Evolutionary conservation across 2,113 vertebrate genomes (phyloP).

Genomic region (Lamprotornis superbus): DNA sequence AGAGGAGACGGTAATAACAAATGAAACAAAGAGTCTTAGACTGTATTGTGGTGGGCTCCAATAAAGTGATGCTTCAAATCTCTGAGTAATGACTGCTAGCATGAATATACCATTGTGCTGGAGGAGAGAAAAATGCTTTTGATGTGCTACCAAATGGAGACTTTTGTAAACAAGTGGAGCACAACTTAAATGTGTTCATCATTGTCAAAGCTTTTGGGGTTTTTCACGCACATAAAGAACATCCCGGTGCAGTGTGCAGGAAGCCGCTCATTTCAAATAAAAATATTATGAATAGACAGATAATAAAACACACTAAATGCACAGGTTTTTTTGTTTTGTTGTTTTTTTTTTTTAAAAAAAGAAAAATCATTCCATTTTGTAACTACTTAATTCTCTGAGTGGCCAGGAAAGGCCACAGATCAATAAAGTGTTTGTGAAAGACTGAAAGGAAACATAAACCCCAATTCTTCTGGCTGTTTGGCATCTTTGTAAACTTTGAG

Average conservation of each 20-base stretch:
- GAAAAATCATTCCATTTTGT: conserved; percentile 43
- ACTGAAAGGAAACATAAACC: conserved; percentile 79
- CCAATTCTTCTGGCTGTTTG: conserved; percentile 77
- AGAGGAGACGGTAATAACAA: conserved; percentile 54
- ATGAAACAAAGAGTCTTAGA: conserved; percentile 66
- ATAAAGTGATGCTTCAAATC: conserved; percentile 72
- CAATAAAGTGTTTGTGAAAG: conserved; percentile 74
- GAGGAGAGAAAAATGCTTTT: conserved; percentile 71
- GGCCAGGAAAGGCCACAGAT: conserved; percentile 69
- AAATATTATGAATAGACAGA: conserved; percentile 66
- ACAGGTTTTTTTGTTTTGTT: background rate
- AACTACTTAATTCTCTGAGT: conserved; percentile 61
- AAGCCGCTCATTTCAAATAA: conserved; percentile 32
- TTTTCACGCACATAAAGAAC: conserved; percentile 29
- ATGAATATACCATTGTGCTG: conserved; percentile 74
- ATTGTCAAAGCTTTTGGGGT: conserved; percentile 61
- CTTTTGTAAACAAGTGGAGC: conserved; percentile 74
- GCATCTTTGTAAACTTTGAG: conserved; percentile 76
- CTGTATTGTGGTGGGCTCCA: conserved; percentile 62
- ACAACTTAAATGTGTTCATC: conserved; percentile 68
- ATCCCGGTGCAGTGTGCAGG: background rate
- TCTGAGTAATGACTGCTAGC: conserved; percentile 69
- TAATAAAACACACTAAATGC: conserved; percentile 36
- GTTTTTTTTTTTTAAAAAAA: background rate
- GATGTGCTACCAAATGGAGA: conserved; percentile 72